Conservation (phyloP, 1,140 invertebrate genomes). For the Ephestia elutella region DNA sequence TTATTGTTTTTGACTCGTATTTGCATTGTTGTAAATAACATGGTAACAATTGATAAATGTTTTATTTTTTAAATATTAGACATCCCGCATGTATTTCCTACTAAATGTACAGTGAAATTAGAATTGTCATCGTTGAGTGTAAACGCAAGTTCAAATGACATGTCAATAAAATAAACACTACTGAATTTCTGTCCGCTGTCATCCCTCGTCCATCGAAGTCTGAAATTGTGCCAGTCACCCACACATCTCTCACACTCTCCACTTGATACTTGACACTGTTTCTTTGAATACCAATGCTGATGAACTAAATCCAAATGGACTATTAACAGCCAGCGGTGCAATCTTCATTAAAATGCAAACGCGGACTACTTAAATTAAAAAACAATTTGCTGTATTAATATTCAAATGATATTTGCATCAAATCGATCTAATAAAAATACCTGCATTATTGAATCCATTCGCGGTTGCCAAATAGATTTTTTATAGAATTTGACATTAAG, state of each 20-base stretch:
- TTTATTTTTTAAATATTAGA: neutral
- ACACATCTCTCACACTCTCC: slow-evolving; percentile 6
- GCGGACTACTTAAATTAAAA: neutral
- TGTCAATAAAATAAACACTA: slow-evolving; percentile 7
- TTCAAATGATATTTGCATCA: neutral
- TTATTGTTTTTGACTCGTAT: neutral
- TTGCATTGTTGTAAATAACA: no score
- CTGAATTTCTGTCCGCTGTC: slow-evolving; percentile 11
- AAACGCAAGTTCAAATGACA: neutral
- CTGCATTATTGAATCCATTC: neutral
- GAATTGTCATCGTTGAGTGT: neutral
- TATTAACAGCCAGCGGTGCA: neutral
- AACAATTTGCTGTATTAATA: neutral
- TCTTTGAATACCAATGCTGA: neutral
- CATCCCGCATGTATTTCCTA: no score
- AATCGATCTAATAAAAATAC: slow-evolving; percentile 4
- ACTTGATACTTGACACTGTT: slow-evolving; percentile 6
- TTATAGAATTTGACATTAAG: neutral
- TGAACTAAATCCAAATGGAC: slow-evolving; percentile 7
- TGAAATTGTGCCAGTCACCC: neutral
- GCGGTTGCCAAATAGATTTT: neutral
- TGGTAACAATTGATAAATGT: neutral
- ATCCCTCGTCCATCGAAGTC: neutral
- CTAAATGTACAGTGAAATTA: neutral
- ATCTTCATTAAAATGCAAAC: slow-evolving; percentile 2